Conservation (phyloP, 1,140 invertebrate genomes). For the Heliothis virescens region DNA sequence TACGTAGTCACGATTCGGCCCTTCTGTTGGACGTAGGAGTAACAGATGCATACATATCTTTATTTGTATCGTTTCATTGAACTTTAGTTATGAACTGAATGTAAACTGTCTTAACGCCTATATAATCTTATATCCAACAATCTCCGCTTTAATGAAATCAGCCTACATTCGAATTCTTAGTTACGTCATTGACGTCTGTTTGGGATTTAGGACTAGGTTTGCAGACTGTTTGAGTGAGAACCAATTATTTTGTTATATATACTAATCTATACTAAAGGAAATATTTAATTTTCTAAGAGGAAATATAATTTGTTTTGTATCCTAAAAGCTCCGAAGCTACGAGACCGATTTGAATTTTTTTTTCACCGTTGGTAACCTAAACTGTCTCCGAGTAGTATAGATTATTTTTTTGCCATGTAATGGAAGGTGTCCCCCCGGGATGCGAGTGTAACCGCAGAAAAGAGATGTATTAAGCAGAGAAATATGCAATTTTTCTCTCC, state of each 20-base stretch:
- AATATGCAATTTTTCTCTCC: not conserved
- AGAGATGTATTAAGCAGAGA: too few species aligned
- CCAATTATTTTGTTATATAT: not conserved
- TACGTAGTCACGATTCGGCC: constrained; percentile 24
- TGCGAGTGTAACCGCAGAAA: too few species aligned
- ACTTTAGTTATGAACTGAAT: constrained; percentile 7
- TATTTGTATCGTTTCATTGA: constrained; percentile 13
- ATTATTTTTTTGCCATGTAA: too few species aligned
- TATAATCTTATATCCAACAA: constrained; percentile 15
- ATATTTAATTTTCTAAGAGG: too few species aligned
- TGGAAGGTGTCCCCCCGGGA: too few species aligned
- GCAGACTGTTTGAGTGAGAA: not conserved
- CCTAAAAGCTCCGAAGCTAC: too few species aligned
- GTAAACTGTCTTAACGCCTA: not conserved
- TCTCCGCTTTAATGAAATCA: constrained; percentile 15
- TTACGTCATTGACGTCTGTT: not conserved
- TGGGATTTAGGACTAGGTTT: not conserved
- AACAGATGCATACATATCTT: constrained; percentile 1
- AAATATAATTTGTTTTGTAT: too few species aligned
- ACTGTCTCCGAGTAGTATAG: too few species aligned
- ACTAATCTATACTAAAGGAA: too few species aligned
- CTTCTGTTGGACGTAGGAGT: constrained; percentile 17
- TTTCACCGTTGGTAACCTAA: too few species aligned
- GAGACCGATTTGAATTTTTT: too few species aligned
- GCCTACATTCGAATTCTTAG: constrained; percentile 7